Conservation (phyloP, 2,113 vertebrate genomes). For the Oncorhynchus clarkii region DNA sequence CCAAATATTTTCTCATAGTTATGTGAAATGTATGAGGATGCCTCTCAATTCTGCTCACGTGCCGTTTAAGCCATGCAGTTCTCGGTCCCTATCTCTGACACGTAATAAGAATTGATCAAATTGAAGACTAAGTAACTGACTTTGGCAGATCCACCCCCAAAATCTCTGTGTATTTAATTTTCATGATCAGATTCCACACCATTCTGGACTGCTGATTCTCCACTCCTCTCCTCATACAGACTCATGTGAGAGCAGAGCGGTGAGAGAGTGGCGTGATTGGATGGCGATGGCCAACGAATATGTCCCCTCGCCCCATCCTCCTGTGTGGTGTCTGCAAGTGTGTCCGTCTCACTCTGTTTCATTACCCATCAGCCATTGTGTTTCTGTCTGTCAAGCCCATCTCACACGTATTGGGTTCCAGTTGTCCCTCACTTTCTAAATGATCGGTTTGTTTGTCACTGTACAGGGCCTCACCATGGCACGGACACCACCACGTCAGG, state of each 20-base stretch:
- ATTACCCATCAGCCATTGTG: conserved; percentile 48
- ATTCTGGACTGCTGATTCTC: neutral
- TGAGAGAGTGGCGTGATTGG: neutral
- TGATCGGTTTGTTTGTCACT: conserved; percentile 52
- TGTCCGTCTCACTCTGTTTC: conserved; percentile 33
- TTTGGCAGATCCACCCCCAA: too few species aligned
- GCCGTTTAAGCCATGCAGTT: too few species aligned
- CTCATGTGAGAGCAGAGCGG: neutral
- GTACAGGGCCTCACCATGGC: conserved; percentile 22
- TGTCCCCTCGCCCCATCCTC: conserved; percentile 2
- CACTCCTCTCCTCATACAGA: neutral
- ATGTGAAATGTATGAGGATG: conserved; percentile 2
- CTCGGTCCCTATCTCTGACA: too few species aligned
- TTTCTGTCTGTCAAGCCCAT: conserved; percentile 40
- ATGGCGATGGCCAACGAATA: too few species aligned
- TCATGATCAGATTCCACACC: neutral
- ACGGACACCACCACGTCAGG: conserved; percentile 26
- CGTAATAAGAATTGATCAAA: too few species aligned
- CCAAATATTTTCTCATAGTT: neutral
- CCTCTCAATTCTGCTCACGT: too few species aligned
- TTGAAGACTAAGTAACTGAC: too few species aligned
- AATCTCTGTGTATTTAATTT: too few species aligned
- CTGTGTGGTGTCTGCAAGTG: conserved; percentile 40
- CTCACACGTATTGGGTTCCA: conserved; percentile 60
- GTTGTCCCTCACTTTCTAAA: conserved; percentile 43